Percentiles rank a stretch among this genome's conserved stretches.
Evolutionary conservation across 2,113 vertebrate species (phyloP).

Genomic region (Nerophis ophidion): DNA sequence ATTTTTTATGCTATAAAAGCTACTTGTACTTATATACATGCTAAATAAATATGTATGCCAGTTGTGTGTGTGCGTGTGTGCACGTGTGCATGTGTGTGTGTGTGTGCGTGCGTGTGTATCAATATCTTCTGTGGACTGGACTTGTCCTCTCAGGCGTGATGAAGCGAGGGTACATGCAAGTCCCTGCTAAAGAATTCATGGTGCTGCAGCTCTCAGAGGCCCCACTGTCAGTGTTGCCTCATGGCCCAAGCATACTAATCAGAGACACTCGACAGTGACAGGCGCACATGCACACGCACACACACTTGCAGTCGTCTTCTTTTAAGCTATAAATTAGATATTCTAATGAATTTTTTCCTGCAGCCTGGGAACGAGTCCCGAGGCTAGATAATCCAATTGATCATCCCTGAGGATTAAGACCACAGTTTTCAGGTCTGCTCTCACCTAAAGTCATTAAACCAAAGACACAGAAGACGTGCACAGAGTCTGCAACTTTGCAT

Average conservation of each 20-base stretch:
- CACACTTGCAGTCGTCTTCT: conserved; percentile 18
- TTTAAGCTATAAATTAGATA: conserved; percentile 39
- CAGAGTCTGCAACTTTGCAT: conserved; percentile 2
- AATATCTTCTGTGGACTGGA: conserved; percentile 41
- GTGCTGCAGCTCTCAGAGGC: conserved; percentile 58
- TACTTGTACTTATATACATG: conserved; percentile 1
- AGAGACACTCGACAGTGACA: conserved; percentile 43
- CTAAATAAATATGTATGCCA: background rate
- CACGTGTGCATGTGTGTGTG: background rate
- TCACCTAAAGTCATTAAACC: conserved; percentile 5
- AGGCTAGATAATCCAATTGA: conserved; percentile 54
- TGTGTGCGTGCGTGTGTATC: conserved; percentile 18
- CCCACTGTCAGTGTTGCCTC: conserved; percentile 57
- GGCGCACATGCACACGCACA: conserved; percentile 11
- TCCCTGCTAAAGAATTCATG: conserved; percentile 68
- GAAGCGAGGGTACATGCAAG: conserved; percentile 49
- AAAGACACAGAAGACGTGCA: conserved; percentile 9
- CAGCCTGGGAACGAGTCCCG: conserved; percentile 25
- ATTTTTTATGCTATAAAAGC: too few species aligned
- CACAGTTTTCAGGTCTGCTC: conserved; percentile 24
- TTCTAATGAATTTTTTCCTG: conserved; percentile 44
- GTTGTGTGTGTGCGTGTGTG: too few species aligned
- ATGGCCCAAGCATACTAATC: conserved; percentile 64
- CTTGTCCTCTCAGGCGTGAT: conserved; percentile 56
- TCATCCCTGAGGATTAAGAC: conserved; percentile 46